A percentile compares a stretch with the other conserved stretches of the same genome.
phyloP scores from a whole-genome alignment of 2,888 invertebrate species.

The Lasius platythorax region DNA sequence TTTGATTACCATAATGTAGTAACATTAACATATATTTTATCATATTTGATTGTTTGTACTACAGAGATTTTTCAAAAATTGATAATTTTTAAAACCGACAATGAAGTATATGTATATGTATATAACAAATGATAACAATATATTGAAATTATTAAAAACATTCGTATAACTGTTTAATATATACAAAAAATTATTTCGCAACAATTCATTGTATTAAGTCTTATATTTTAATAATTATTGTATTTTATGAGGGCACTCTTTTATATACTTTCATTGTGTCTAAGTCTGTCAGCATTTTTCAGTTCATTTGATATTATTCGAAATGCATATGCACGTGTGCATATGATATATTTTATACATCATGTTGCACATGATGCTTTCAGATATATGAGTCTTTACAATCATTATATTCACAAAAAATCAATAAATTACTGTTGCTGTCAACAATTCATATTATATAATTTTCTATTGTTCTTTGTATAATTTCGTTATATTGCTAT shows the following conservation, averaged over 20 bases:
- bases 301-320: conserved; percentile 23
- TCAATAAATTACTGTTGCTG: conserved; percentile 8
- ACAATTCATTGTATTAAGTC: conserved; percentile 10
- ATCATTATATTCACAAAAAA: conserved; percentile 1
- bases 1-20: conserved; percentile 44
- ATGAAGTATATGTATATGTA: not conserved
- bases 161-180: conserved; percentile 11
- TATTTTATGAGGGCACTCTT: conserved; percentile 1
- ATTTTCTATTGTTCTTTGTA: not conserved
- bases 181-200: not conserved
- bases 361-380: not conserved
- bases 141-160: conserved; percentile 17
- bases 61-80: conserved; percentile 16
- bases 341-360: conserved; percentile 1
- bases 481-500: conserved; percentile 15
- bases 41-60: conserved; percentile 47
- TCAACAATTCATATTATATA: conserved; percentile 27
- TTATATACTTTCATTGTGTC: conserved; percentile 23
- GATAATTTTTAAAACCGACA: not conserved
- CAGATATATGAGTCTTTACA: not conserved
- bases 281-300: not conserved
- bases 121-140: conserved; percentile 38
- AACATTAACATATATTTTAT: conserved; percentile 50
- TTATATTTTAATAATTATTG: conserved; percentile 26
- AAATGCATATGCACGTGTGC: not conserved